Percentiles rank a stretch among this genome's conserved stretches.
phyloP scores from a whole-genome alignment of 2,888 invertebrate genomes.

The Amphiduros pacificus region DNA sequence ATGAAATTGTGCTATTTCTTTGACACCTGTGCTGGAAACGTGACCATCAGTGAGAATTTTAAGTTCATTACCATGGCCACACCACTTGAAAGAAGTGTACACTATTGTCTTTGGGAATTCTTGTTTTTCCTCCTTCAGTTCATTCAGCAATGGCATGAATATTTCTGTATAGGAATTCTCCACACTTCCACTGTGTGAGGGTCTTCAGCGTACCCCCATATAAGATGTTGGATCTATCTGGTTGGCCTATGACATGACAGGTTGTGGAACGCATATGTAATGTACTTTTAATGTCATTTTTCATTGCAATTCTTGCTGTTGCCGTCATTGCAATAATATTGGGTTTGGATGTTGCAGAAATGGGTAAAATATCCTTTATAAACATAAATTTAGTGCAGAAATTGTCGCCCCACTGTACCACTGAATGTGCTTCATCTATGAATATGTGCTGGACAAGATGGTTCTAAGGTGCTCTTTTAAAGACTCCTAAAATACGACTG shows the following conservation, averaged over 20 bases:
- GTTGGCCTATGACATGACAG: neutral
- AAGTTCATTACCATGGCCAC: neutral
- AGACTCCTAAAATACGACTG: neutral
- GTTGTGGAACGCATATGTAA: neutral
- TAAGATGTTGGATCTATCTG: neutral
- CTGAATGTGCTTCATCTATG: conserved; percentile 18
- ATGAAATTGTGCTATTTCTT: too few relatives aligned
- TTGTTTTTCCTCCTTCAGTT: neutral
- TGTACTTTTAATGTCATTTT: neutral
- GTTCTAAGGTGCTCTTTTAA: neutral
- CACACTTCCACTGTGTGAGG: neutral
- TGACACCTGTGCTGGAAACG: neutral
- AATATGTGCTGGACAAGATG: neutral
- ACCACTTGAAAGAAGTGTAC: neutral
- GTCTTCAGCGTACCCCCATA: neutral
- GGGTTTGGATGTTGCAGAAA: neutral
- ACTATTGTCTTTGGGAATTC: conserved; percentile 1
- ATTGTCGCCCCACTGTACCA: conserved; percentile 18
- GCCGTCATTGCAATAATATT: neutral
- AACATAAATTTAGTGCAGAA: conserved; percentile 12
- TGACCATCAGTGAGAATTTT: neutral
- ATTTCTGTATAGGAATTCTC: neutral
- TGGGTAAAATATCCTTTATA: neutral
- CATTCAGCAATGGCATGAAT: neutral
- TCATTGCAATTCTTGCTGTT: neutral